phyloP scores from a whole-genome alignment of 1,140 invertebrate species.

The Diorhabda carinulata region DNA sequence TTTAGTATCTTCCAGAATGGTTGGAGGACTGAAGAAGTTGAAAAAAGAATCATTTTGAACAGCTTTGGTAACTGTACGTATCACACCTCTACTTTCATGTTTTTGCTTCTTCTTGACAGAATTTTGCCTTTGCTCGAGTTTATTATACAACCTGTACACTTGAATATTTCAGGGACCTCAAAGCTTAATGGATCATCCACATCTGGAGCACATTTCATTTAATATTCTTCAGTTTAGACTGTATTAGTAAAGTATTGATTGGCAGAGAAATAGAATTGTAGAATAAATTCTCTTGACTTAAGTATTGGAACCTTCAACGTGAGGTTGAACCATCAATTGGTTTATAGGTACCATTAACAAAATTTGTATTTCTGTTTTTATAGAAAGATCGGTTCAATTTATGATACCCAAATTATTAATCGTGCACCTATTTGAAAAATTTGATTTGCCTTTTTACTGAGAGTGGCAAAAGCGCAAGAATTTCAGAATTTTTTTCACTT shows the following conservation, averaged over 20 bases:
- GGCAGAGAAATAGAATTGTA: slow-evolving; percentile 90
- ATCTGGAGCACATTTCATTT: slow-evolving; percentile 89
- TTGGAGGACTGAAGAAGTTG: slow-evolving; percentile 95
- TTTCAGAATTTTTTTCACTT: slow-evolving; percentile 40
- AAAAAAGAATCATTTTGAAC: slow-evolving; percentile 96
- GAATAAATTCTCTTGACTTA: slow-evolving; percentile 52
- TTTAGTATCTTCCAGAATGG: slow-evolving; percentile 59
- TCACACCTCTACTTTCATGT: slow-evolving; percentile 89
- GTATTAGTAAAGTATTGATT: slow-evolving; percentile 95
- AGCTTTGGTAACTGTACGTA: slow-evolving; percentile 90
- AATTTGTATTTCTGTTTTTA: slow-evolving; percentile 70
- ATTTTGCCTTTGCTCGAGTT: slow-evolving; percentile 75
- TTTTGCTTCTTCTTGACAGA: slow-evolving; percentile 98
- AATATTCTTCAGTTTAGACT: slow-evolving; percentile 90
- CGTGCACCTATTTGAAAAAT: slow-evolving; percentile 63
- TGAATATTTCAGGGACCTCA: slow-evolving; percentile 96
- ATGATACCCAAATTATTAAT: slow-evolving; percentile 88
- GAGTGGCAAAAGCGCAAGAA: slow-evolving; percentile 60
- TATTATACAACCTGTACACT: slow-evolving; percentile 73
- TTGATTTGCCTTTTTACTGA: slow-evolving; percentile 79
- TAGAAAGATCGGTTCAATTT: slow-evolving; percentile 76
- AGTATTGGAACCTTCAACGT: slow-evolving; percentile 88
- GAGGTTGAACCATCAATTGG: slow-evolving; percentile 87
- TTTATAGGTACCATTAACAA: slow-evolving; percentile 78
- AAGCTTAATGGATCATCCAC: slow-evolving; percentile 90